These are phyloP conservation scores for Lethocerus indicus DNA, from an alignment of 1,140 invertebrate species.

Conservation along the genomic window DNA sequence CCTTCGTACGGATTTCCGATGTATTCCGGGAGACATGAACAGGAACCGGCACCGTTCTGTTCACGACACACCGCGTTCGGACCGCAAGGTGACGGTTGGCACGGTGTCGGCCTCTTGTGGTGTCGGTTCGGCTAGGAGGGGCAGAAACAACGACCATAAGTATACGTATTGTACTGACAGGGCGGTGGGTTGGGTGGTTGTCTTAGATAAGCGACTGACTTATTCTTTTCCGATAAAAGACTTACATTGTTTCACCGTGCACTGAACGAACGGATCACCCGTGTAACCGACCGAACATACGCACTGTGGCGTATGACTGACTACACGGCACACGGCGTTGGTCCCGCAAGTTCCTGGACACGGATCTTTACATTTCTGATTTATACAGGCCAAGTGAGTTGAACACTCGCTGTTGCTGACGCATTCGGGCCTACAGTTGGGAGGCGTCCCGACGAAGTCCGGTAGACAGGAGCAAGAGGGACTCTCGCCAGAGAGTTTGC, in stretches of 20 bases:
- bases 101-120: conserved; percentile 30
- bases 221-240: conserved; percentile 10
- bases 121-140: conserved; percentile 13
- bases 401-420: conserved; percentile 33
- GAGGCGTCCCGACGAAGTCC: conserved; percentile 28
- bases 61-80: conserved; percentile 53
- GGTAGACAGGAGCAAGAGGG: conserved; percentile 37
- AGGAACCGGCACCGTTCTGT: conserved; percentile 42
- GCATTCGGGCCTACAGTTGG: conserved; percentile 35
- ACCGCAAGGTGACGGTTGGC: conserved; percentile 51
- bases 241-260: conserved; percentile 36
- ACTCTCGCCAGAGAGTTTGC: conserved; percentile 33
- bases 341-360: conserved; percentile 35
- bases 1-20: conserved; percentile 59
- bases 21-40: conserved; percentile 49
- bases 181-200: neutral
- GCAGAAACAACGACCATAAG: neutral
- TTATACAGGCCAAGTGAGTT: conserved; percentile 32
- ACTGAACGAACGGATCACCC: conserved; percentile 57
- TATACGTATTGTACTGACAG: neutral
- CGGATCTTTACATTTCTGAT: conserved; percentile 35
- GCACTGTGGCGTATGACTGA: conserved; percentile 45
- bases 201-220: neutral
- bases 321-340: conserved; percentile 44
- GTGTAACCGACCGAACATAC: conserved; percentile 43